Evolutionary conservation across 2,113 vertebrate species (phyloP).

Genomic region (Bos taurus): DNA sequence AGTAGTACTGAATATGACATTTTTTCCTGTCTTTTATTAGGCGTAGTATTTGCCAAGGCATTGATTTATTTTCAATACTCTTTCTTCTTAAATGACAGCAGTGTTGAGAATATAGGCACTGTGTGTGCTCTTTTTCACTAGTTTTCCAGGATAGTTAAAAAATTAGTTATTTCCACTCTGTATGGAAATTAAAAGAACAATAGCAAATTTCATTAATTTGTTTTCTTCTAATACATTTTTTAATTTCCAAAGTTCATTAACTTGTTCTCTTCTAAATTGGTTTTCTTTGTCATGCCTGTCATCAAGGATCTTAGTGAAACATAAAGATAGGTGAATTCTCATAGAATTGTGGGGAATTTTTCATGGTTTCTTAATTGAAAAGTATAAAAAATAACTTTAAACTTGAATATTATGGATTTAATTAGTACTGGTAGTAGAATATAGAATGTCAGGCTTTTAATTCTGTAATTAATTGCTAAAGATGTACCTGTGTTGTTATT

Average conservation of each 20-base stretch:
- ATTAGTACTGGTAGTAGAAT: not conserved
- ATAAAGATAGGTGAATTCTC: not conserved
- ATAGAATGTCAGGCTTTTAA: not conserved
- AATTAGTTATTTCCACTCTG: constrained; percentile 33
- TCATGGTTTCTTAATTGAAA: constrained; percentile 30
- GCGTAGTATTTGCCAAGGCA: not conserved
- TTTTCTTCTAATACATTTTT: not conserved
- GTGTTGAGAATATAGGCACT: not conserved
- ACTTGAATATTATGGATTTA: constrained; percentile 15
- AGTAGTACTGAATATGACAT: not conserved
- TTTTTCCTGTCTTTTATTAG: not conserved
- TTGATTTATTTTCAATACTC: not conserved
- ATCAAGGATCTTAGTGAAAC: not conserved
- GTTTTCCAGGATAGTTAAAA: constrained; percentile 47
- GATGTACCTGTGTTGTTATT: not conserved
- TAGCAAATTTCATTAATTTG: not conserved
- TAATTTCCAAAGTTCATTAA: not conserved
- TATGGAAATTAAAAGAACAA: not conserved
- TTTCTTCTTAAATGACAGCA: not conserved
- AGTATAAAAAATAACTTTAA: constrained; percentile 3
- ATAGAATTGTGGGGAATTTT: not conserved
- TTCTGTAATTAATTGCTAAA: constrained; percentile 2
- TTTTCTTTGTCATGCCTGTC: not conserved
- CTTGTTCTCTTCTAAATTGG: not conserved
- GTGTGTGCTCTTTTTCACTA: not conserved